Percentiles rank a stretch among this genome's conserved stretches.
Evolutionary conservation across 2,113 vertebrate species (phyloP).

Genomic region (Platysternon megacephalum): DNA sequence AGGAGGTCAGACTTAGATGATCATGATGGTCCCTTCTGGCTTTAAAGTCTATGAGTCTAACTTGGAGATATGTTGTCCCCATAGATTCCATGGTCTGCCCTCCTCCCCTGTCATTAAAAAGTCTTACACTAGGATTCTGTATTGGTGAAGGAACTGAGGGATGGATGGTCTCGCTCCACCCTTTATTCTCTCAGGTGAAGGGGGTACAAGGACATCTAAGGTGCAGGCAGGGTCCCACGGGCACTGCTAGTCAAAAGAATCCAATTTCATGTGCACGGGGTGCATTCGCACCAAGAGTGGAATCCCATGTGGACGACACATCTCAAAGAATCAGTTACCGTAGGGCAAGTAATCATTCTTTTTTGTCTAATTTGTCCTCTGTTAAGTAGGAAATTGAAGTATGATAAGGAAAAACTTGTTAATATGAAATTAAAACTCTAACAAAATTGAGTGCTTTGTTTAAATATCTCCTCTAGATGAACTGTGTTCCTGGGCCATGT

Average conservation of each 20-base stretch:
- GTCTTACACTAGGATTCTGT: background rate
- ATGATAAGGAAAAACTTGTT: background rate
- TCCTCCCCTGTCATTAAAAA: background rate
- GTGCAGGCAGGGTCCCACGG: accelerated
- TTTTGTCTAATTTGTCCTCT: background rate
- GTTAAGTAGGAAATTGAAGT: background rate
- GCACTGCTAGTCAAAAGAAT: background rate
- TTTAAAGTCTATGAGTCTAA: no score
- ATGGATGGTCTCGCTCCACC: background rate
- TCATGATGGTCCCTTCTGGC: no score
- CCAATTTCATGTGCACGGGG: background rate
- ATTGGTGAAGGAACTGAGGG: background rate
- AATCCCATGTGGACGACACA: background rate
- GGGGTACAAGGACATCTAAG: background rate
- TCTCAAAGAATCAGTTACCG: background rate
- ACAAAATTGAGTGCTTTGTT: accelerated
- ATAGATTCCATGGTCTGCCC: background rate
- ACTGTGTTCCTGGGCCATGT: conserved; percentile 90
- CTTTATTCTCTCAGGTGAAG: background rate
- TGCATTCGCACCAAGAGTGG: background rate
- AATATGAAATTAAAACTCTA: background rate
- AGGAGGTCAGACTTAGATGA: no score
- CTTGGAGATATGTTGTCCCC: background rate
- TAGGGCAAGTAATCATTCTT: background rate
- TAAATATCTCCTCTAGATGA: conserved; percentile 77